A percentile compares a stretch with the other conserved stretches of the same genome.
Conservation (phyloP, 2,113 vertebrate species). For the Leucoraja erinaceus region DNA sequence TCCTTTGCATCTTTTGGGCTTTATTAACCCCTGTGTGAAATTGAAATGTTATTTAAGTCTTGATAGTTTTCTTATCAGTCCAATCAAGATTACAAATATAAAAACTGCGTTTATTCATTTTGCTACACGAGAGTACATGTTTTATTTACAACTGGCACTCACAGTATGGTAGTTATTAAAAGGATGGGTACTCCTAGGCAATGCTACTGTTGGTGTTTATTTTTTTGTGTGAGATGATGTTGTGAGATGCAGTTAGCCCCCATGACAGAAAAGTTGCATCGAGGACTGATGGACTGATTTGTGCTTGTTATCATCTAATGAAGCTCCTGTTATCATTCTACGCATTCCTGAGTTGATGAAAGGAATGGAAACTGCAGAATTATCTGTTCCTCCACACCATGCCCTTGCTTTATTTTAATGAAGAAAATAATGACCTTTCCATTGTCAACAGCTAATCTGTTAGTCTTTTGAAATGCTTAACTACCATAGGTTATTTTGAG, state of each 20-base stretch:
- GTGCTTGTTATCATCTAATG: neutral
- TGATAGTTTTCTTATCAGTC: neutral
- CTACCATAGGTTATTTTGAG: neutral
- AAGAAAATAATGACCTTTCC: neutral
- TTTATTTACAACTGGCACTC: neutral
- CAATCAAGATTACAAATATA: neutral
- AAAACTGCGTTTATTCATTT: neutral
- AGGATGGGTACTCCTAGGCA: neutral
- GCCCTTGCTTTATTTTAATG: neutral
- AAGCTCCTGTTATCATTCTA: neutral
- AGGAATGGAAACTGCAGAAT: neutral
- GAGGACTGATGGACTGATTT: neutral
- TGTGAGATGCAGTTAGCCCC: neutral
- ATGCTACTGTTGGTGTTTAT: neutral
- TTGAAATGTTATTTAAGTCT: neutral
- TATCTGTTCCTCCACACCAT: neutral
- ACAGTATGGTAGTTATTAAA: neutral
- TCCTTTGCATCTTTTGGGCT: neutral
- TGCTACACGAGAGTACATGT: neutral
- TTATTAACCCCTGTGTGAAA: neutral
- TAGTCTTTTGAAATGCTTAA: neutral
- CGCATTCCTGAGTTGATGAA: neutral
- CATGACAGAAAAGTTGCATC: neutral
- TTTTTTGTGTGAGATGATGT: neutral
- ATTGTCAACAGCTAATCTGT: neutral